A percentile compares a stretch with the other conserved stretches of the same genome.
Evolutionary conservation across 2,888 invertebrate species (phyloP).

Genomic region (Andrena minutula): DNA sequence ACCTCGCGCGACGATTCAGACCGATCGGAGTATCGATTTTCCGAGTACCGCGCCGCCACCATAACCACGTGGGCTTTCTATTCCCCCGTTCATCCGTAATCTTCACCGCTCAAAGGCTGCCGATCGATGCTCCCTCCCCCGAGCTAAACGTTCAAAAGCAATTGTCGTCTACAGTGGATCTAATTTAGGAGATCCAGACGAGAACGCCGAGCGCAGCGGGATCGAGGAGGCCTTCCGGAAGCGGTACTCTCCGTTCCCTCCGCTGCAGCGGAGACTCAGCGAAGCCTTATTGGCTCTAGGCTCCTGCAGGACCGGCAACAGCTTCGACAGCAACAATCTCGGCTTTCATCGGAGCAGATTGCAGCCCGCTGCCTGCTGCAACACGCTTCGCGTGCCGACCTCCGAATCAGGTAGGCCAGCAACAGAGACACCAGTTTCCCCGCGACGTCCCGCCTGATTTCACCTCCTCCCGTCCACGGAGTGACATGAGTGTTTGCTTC

Average conservation of each 20-base stretch:
- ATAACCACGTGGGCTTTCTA: too few species aligned
- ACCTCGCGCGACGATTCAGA: too few species aligned
- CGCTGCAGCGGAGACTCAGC: conserved; percentile 86
- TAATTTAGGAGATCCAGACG: conserved; percentile 89
- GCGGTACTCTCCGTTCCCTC: conserved; percentile 86
- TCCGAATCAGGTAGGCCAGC: conserved; percentile 79
- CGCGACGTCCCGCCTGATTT: not conserved
- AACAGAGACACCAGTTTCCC: not conserved
- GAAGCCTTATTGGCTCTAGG: conserved; percentile 86
- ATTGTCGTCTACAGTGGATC: not conserved
- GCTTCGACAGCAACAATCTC: conserved; percentile 79
- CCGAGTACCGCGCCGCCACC: too few species aligned
- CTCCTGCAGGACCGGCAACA: conserved; percentile 73
- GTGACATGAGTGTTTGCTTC: conserved; percentile 12
- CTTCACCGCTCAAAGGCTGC: not conserved
- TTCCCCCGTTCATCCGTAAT: not conserved
- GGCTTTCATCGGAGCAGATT: conserved; percentile 85
- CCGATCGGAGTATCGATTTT: too few species aligned
- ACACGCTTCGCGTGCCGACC: conserved; percentile 88
- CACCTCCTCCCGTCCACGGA: not conserved
- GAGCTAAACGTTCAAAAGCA: not conserved
- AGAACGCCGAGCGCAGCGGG: conserved; percentile 92
- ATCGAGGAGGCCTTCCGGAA: conserved; percentile 90
- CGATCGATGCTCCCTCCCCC: too few species aligned
- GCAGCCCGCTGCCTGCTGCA: conserved; percentile 89